Evolutionary conservation across 2,797 vertebrate genomes (phyloP).

Genomic region (Pipistrellus kuhlii): DNA sequence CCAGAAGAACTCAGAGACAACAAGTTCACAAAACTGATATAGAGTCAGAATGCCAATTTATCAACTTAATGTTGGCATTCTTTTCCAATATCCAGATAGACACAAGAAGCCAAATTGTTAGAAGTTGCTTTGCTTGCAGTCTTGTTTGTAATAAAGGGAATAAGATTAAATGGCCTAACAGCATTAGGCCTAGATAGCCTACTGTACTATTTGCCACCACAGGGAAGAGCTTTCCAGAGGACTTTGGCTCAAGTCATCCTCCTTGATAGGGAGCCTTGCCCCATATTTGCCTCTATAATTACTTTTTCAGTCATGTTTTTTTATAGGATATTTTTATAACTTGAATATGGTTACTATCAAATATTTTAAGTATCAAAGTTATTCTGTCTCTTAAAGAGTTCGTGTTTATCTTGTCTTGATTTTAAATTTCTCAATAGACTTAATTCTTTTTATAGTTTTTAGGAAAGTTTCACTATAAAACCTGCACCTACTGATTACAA

Average conservation of each 20-base stretch:
- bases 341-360: conserved; percentile 25
- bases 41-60: not conserved
- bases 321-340: conserved; percentile 31
- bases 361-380: conserved; percentile 32
- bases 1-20: not conserved
- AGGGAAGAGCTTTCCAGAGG: not conserved
- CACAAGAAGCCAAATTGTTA: conserved; percentile 22
- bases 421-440: conserved; percentile 26
- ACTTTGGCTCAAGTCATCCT: not conserved
- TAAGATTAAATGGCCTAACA: not conserved
- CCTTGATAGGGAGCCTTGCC: not conserved
- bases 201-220: not conserved
- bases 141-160: conserved; percentile 14
- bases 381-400: not conserved
- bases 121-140: conserved; percentile 22
- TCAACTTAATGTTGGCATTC: not conserved
- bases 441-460: conserved; percentile 22
- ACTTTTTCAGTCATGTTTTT: not conserved
- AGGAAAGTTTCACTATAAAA: not conserved
- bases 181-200: not conserved
- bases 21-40: not conserved
- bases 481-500: not conserved
- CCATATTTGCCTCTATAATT: conserved; percentile 2
- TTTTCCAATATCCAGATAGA: not conserved
- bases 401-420: conserved; percentile 5